Evolutionary conservation across 1,140 invertebrate genomes (phyloP), one percentile per base, ranked within the genome.

Genomic region (Drosophila aff.): DNA sequence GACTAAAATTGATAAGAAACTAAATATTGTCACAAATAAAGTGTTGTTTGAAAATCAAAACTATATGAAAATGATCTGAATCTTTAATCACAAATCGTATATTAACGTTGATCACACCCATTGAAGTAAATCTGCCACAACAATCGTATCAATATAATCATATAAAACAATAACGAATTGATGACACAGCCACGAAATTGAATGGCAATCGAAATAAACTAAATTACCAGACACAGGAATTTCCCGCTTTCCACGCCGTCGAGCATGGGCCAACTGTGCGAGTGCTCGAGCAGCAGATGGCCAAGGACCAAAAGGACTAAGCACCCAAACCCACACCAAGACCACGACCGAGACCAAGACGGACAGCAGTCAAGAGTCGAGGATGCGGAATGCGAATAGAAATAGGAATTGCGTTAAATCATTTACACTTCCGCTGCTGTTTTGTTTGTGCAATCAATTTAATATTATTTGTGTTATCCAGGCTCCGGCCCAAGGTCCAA

Each of bases 401-500:
- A 79, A 79, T 49, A 47, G 76, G 69, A 87, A 79, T 81, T 79
- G 85, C 89, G 85, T 90, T 90, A 90, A 90, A 90, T 90, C 85
- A 90, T 90, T 90, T 79, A 90, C 85, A 90, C 85, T 90, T 90
- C 85, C 85, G 85, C 75, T 85, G 64, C 63, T 85, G 81, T 79
- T 85, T 90, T 85, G 81, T 90, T 90, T 90, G 85, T 90, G 86
- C 85, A 90, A 90, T 90, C 85, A 90, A 90, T 90, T 90, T 90
- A 72, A 80, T 82, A 90, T 90, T 90, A 90, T 90, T 90, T 90
- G 83, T 79, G 79, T 90, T 85, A 90, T 82, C 79, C 77, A 52
- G 43, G 46, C 58, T 33, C 38, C 59, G 71, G 55, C 62, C 55
- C 50, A 44, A 73, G 67, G 44, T 73, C 53, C 67, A 74, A 74